Conservation (phyloP, 1,140 invertebrate genomes). For the Nephila pilipes region DNA sequence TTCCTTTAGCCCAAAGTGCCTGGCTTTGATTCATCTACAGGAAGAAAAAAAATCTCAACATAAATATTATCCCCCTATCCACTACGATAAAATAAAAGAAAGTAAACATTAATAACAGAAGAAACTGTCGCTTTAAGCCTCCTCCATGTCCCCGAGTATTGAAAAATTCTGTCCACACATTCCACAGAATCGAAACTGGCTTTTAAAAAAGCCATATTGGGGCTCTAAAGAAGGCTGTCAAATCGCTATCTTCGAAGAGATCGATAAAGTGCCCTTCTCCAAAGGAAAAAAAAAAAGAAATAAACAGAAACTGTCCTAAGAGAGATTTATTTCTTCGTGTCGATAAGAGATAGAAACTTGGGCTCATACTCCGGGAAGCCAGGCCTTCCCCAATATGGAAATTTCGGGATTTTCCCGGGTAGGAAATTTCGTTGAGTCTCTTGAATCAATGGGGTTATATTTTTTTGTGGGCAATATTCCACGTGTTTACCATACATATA, state of each 20-base stretch:
- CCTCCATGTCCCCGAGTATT: constrained; percentile 19
- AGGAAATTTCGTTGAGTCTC: not conserved
- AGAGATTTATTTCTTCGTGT: constrained; percentile 65
- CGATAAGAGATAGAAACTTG: constrained; percentile 58
- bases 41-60: constrained; percentile 2
- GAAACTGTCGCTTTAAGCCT: constrained; percentile 40
- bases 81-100: constrained; percentile 16
- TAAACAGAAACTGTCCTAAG: constrained; percentile 46
- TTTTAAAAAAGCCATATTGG: constrained; percentile 69
- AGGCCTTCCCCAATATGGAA: constrained; percentile 48
- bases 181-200: constrained; percentile 51
- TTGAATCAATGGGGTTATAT: constrained; percentile 49
- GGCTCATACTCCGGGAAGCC: constrained; percentile 49
- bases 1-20: not conserved
- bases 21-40: not conserved
- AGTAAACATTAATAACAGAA: constrained; percentile 42
- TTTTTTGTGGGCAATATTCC: not conserved
- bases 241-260: constrained; percentile 64
- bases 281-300: constrained; percentile 6
- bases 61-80: constrained; percentile 8
- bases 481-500: constrained; percentile 19
- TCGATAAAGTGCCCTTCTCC: constrained; percentile 46
- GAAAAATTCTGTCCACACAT: constrained; percentile 61
- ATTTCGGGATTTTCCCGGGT: constrained; percentile 23
- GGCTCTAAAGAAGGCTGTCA: constrained; percentile 57